Conservation (phyloP, 2,888 invertebrate genomes). For the Dicyrtomina minuta region DNA sequence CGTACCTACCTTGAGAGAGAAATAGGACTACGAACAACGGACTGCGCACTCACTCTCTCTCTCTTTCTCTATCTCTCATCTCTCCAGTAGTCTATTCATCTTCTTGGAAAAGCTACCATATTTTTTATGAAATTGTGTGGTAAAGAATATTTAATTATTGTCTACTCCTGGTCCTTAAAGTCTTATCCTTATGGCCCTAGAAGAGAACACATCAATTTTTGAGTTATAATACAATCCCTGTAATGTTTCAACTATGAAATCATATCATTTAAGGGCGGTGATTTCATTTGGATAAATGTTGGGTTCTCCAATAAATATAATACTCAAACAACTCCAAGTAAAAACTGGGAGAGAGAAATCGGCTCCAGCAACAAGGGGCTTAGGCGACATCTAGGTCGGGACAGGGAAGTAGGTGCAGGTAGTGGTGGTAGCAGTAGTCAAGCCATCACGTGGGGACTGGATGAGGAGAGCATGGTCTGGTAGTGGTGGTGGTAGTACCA, state of each 20-base stretch:
- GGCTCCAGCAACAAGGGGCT: no score
- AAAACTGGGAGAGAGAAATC: no score
- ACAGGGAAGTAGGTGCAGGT: no score
- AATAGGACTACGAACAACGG: no score
- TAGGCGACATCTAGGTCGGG: no score
- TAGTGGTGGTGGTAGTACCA: no score
- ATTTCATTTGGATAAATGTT: conserved; percentile 25
- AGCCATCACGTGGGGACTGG: no score
- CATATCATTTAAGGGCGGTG: conserved; percentile 22
- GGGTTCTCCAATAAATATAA: conserved; percentile 22
- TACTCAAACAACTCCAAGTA: conserved; percentile 5
- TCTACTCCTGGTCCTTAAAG: not conserved
- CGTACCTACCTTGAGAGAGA: no score
- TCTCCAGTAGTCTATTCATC: conserved; percentile 15
- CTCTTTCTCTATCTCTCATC: no score
- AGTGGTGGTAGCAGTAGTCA: no score
- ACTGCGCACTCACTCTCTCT: no score
- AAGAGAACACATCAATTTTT: not conserved
- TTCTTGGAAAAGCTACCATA: conserved; percentile 13
- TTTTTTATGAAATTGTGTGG: conserved; percentile 1
- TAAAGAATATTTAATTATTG: conserved; percentile 25
- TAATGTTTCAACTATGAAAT: conserved; percentile 8
- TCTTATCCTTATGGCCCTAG: not conserved
- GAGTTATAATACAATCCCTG: not conserved
- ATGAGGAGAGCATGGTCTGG: no score